Percentiles rank a stretch among this genome's conserved stretches.
These are phyloP conservation scores for Carcharodon carcharias DNA, from an alignment of 2,797 vertebrate species.

Conservation along the genomic window DNA sequence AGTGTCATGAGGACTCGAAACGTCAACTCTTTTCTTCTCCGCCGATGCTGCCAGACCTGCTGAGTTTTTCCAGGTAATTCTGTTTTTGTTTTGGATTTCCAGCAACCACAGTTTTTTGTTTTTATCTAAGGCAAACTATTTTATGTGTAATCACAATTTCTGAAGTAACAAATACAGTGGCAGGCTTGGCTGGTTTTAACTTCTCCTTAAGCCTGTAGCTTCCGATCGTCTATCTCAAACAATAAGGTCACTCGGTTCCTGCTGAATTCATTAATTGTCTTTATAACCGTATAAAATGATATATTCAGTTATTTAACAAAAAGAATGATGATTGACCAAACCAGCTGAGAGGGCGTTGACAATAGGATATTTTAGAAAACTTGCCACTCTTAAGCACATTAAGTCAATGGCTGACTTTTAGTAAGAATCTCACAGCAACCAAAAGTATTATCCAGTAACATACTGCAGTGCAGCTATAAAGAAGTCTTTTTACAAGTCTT, in stretches of 20 bases:
- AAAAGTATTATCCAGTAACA: not conserved
- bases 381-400: slow-evolving; percentile 11
- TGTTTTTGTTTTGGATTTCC: no score
- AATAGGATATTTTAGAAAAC: not conserved
- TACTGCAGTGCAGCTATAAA: not conserved
- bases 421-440: not conserved
- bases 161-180: not conserved
- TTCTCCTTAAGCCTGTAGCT: not conserved
- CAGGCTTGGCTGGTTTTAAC: no score
- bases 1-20: no score
- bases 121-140: not conserved
- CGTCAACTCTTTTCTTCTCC: no score
- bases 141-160: not conserved
- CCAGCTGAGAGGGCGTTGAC: no score
- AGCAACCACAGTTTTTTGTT: no score
- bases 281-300: not conserved
- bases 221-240: not conserved
- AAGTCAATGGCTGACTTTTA: not conserved
- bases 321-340: not conserved
- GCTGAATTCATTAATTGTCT: not conserved
- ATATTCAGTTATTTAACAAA: slow-evolving; percentile 20
- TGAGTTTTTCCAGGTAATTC: no score
- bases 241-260: not conserved
- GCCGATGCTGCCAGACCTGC: no score
- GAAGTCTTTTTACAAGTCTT: not conserved